Evolutionary conservation across 1,140 invertebrate genomes (phyloP), one percentile per base, ranked within the genome.

Genomic region (Tetraneura akinire): DNA sequence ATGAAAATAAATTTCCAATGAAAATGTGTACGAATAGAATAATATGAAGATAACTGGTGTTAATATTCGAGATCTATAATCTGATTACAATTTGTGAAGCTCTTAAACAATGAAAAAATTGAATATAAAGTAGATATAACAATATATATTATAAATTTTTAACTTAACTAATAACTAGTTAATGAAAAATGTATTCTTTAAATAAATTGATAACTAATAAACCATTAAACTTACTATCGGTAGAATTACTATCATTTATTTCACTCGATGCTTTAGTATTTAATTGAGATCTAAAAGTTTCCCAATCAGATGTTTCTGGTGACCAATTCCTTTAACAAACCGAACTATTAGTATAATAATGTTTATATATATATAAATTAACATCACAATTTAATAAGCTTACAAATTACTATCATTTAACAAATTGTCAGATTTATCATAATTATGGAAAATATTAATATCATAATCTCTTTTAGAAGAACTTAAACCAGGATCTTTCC

Each of bases 251-350:
- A 23, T 60, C 55, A 60, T 78, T 57, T 32, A 78, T 45, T n/a
- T 78, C 74, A 29, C 74, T 78, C 3, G 74, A 60, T 60, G 55
- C 29, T 78, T 78, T 78, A 47, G 74, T 14, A 49, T 47, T 78
- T 29, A 78, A 45, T n/a, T 78, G 53, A 60, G 74, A 57, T 16
- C 74, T 78, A 29, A 78, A 78, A 0, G 74, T 78, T 60, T 78
- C 74, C 74, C 74, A 78, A 62, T 78, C 74, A 62, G 74, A 60
- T 9, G 53, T 76, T 78, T 78, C 74, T 47, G 55, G 74, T 18
- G 74, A 78, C 74, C 74, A 78, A 78, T 47, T 45, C 37, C 74
- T 78, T 57, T 2, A 62, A 60, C 5, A 78, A 29, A 62, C 18
- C 29, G 8, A n/a, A n/a, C n/a, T n/a, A n/a, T n/a, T n/a, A n/a